Base-by-base conservation (phyloP, 2,888 invertebrate genomes). In the Nomada flava region DNA sequence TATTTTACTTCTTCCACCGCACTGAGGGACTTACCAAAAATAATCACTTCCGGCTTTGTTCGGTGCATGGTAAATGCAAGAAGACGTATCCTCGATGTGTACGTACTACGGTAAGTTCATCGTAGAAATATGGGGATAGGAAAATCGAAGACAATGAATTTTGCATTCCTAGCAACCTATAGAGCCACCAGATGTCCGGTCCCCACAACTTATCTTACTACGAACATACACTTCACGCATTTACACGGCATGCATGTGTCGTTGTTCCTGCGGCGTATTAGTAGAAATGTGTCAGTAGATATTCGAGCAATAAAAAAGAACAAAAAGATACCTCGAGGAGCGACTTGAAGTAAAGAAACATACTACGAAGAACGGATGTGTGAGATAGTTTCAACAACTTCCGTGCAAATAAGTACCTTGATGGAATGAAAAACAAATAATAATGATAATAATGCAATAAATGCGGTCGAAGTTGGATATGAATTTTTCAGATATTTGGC, bases 101-200 rank as follows among this genome's bases (percentile, higher is more conserved):
- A 65, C 47, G 57, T 76, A 78, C 77, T 47, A 71, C 78, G 78
- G 75, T 83, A 88, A 86, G 85, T 83, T 70, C 65, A 50, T 78
- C 78, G 68, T 72, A 83, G 73, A 71, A 76, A 63, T 29, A 76
- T 44, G 79, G 71, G 42, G 71, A 69, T 83, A 82, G 76, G 57
- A 71, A 90, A 89, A 93, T 93, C 93, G 93, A 93, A 93, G 85
- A 63, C 87, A 80, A 91, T 93, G 91, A 93, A 93, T 93, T 93
- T 93, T 93, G 88, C 86, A 93, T 92, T 90, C 88, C 88, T 82
- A 80, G 79, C 79, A 79, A 79, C 84, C 91, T 91, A 91, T 89
- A 91, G 88, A 89, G 82, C 86, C 83, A 87, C 88, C 92, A 91
- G 89, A 91, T 92, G 91, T 90, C 89, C 84, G 82, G 88, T 91